Base-by-base conservation (phyloP, 2,797 vertebrate genomes). In the Neosilurus hyrtlii region DNA sequence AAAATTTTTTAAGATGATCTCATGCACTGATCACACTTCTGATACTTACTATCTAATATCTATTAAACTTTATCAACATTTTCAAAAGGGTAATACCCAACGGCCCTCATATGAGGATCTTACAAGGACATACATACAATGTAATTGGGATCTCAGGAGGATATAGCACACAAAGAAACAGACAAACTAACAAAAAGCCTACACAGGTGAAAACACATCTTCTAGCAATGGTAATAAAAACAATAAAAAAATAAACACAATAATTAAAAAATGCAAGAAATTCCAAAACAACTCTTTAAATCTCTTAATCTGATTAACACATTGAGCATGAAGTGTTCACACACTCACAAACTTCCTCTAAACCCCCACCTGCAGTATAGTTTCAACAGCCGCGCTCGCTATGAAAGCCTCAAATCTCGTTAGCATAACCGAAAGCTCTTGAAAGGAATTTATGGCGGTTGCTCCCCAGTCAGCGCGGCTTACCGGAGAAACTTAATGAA, bases 301-400 rank as follows among this genome's bases (percentile, higher is more conserved):
- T 86, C 78, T 85, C 70, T 72, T 84, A 84, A 88, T 86, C 81
- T 56, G 57, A 84, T 86, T 86, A 86, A 80, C 75, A 77, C 61
- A 66, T 62, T 77, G 26, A 63, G 75, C 75, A 37, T 65, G 61
- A 80, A 62, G 63, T 79, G 82, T 6, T n/a, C 37, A 43, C 37
- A 57, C 72, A 35, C 52, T 26, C 51, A 73, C 54, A 12, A 22
- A 22, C 24, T 70, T 75, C 3, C n/a, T 54, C 18, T 30, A n/a
- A 72, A 62, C 72, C 81, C 65, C 65, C 62, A 83, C 65, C 72
- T 83, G 75, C 79, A 73, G 62, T 61, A 82, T 62, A 14, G 83
- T 77, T 87, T 85, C 79, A 83, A 83, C 82, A 83, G 74, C 73
- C 83, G 70, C 75, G 83, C 62, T 30, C 72, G 9, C 62, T 81